Percentiles rank a stretch among this genome's conserved stretches.
Conservation (phyloP, 2,888 invertebrate species). For the Dynastes maya region DNA sequence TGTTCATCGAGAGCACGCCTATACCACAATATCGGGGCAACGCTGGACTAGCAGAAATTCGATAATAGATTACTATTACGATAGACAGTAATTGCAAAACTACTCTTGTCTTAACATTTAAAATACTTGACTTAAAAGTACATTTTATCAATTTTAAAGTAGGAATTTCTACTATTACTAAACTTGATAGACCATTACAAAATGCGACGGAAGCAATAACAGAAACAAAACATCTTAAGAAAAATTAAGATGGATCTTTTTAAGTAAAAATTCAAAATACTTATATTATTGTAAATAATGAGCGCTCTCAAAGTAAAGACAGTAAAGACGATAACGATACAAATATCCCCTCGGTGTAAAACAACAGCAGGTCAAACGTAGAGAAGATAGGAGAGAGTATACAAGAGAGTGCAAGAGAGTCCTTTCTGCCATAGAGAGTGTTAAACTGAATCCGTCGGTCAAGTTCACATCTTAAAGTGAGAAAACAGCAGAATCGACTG, state of each 20-base stretch:
- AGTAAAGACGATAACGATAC: constrained; percentile 10
- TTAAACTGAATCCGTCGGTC: constrained; percentile 51
- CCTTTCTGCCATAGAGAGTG: constrained; percentile 49
- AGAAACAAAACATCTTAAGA: too few relatives aligned
- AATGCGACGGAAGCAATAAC: too few relatives aligned
- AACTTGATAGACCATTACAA: not conserved
- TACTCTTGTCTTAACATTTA: not conserved
- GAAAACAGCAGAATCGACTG: constrained; percentile 28
- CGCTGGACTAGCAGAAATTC: not conserved
- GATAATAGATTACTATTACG: not conserved
- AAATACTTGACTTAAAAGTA: not conserved
- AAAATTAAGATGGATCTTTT: not conserved
- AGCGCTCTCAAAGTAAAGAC: not conserved
- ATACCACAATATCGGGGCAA: not conserved
- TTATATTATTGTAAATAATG: not conserved
- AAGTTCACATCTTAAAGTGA: constrained; percentile 50
- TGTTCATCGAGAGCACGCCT: not conserved
- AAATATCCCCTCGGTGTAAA: not conserved
- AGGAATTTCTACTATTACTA: constrained; percentile 1
- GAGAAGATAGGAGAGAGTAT: constrained; percentile 44
- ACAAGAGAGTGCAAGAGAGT: constrained; percentile 45
- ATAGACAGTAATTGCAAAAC: not conserved
- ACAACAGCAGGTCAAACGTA: constrained; percentile 37
- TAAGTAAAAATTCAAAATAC: not conserved
- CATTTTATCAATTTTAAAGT: not conserved